These are phyloP conservation scores for Crambe crambe DNA, from an alignment of 37 sponge, comb jelly and placozoan genomes.

Conservation along the genomic window DNA sequence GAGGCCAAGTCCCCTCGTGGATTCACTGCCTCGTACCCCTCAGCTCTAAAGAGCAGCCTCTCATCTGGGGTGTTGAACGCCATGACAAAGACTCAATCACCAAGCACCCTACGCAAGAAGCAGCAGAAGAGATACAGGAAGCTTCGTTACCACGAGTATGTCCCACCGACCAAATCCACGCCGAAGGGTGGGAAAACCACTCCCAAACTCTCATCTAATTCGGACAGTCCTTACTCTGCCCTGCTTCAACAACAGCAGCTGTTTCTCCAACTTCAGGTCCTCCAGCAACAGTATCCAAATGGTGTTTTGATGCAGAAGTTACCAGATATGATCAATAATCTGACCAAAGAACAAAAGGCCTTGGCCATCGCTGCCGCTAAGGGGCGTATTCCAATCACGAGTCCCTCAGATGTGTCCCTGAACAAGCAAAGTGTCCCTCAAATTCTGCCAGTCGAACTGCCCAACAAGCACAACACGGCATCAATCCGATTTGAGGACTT, in stretches of 20 bases:
- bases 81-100: constrained; percentile 36
- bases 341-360: constrained; percentile 19
- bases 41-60: background rate
- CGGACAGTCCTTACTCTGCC: constrained; percentile 57
- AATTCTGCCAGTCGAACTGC: constrained; percentile 49
- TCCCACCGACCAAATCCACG: constrained; percentile 68
- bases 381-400: constrained; percentile 2
- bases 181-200: constrained; percentile 69
- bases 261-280: constrained; percentile 83
- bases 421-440: constrained; percentile 34
- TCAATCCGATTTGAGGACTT: constrained; percentile 71
- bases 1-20: constrained; percentile 6
- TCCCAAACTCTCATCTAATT: constrained; percentile 49
- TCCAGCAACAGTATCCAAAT: constrained; percentile 82
- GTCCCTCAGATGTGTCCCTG: background rate
- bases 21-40: constrained; percentile 29
- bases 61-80: constrained; percentile 13
- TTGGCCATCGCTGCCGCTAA: constrained; percentile 1
- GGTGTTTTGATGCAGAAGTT: constrained; percentile 76
- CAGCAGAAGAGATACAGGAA: constrained; percentile 58
- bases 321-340: constrained; percentile 58
- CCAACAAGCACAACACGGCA: constrained; percentile 35
- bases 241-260: constrained; percentile 89
- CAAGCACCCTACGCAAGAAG: constrained; percentile 45
- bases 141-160: constrained; percentile 78